Percentiles rank a stretch among this genome's conserved stretches.
Conservation (phyloP, 2,888 invertebrate species). For the Didymodactylos carnosus region DNA sequence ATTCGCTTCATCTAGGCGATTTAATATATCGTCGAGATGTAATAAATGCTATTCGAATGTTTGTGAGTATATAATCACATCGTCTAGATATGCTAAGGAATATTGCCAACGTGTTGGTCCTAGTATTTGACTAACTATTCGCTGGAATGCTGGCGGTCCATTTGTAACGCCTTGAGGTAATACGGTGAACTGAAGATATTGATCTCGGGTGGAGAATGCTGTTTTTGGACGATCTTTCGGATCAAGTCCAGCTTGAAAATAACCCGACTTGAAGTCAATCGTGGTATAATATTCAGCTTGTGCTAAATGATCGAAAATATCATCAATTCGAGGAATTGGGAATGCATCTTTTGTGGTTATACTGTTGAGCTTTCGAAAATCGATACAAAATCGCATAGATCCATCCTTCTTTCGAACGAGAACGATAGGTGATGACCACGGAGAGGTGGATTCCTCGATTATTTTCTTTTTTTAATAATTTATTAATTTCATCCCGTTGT, state of each 20-base stretch:
- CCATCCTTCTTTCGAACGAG: constrained; percentile 11
- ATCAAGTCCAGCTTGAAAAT: constrained; percentile 15
- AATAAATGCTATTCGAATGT: background rate
- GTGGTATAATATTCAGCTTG: constrained; percentile 14
- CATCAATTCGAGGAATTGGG: constrained; percentile 16
- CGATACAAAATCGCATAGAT: constrained; percentile 13
- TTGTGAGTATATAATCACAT: background rate
- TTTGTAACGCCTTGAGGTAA: background rate
- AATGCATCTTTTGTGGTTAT: constrained; percentile 16
- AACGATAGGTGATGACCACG: constrained; percentile 10
- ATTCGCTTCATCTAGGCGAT: background rate
- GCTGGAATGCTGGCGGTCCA: background rate
- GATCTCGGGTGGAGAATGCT: constrained; percentile 14
- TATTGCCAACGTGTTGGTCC: background rate
- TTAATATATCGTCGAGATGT: background rate
- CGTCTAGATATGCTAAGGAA: background rate
- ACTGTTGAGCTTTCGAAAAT: constrained; percentile 16
- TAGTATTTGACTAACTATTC: background rate
- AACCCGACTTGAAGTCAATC: constrained; percentile 16
- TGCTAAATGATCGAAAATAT: constrained; percentile 16
- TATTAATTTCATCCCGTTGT: constrained; percentile 15
- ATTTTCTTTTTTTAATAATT: constrained; percentile 2
- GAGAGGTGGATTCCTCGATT: constrained; percentile 12
- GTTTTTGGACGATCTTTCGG: constrained; percentile 15
- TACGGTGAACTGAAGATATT: background rate